Percentiles rank a stretch among this genome's conserved stretches.
phyloP scores from a whole-genome alignment of 2,113 vertebrate genomes.

The Clarias batrachus region DNA sequence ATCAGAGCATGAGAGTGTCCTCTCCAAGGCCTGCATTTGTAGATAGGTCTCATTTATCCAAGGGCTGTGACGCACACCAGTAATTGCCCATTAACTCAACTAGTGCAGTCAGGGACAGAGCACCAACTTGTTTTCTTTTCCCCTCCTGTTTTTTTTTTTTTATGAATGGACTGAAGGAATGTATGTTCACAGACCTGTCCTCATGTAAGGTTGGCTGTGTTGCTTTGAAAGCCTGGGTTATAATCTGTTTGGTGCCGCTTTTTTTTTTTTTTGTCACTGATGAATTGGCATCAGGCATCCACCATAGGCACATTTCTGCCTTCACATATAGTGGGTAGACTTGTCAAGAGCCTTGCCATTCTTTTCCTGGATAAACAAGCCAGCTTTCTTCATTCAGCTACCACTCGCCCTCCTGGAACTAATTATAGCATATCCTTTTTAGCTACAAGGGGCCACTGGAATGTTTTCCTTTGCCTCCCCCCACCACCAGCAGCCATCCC shows the following conservation, averaged over 20 bases:
- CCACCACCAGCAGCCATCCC: constrained; percentile 26
- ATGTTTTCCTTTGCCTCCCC: constrained; percentile 54
- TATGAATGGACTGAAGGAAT: constrained; percentile 56
- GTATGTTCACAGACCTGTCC: constrained; percentile 33
- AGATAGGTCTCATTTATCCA: constrained; percentile 41
- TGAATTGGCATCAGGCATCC: constrained; percentile 52
- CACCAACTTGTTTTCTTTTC: constrained; percentile 43
- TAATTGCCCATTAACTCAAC: constrained; percentile 45
- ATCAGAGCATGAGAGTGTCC: constrained; percentile 24
- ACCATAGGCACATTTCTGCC: constrained; percentile 36
- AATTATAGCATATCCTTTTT: constrained; percentile 64
- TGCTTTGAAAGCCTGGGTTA: constrained; percentile 51
- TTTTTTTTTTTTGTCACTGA: constrained; percentile 53
- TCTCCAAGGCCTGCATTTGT: constrained; percentile 28
- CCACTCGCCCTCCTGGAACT: constrained; percentile 62
- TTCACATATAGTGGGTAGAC: constrained; percentile 45
- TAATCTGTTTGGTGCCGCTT: constrained; percentile 53
- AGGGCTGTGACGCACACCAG: constrained; percentile 41
- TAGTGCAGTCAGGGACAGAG: constrained; percentile 46
- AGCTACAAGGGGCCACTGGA: constrained; percentile 60
- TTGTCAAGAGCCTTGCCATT: constrained; percentile 53
- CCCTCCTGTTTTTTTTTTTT: constrained; percentile 44
- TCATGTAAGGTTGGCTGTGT: constrained; percentile 55
- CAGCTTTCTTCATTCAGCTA: constrained; percentile 61
- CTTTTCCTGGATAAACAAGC: constrained; percentile 59